These are phyloP conservation scores for Anthonomus grandis DNA, from an alignment of 1,140 invertebrate species.

Conservation along the genomic window DNA sequence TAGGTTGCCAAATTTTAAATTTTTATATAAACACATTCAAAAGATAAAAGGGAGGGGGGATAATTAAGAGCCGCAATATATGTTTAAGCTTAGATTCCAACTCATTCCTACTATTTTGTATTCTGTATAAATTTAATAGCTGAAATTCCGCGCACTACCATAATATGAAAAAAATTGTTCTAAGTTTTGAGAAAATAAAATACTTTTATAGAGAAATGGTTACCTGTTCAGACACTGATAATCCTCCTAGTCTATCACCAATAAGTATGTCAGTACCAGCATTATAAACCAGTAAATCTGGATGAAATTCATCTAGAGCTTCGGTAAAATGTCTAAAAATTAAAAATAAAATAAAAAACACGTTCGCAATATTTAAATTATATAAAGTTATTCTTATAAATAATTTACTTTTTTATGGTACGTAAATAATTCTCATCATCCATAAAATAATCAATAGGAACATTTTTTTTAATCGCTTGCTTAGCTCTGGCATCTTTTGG, in stretches of 20 bases:
- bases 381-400: background rate
- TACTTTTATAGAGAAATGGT: background rate
- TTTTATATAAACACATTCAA: too few species aligned
- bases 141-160: too few species aligned
- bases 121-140: too few species aligned
- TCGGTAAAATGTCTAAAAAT: conserved; percentile 59
- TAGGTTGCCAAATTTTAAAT: too few species aligned
- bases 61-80: too few species aligned
- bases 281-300: conserved; percentile 82
- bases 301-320: conserved; percentile 69
- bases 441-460: conserved; percentile 64
- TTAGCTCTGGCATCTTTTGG: conserved; percentile 75
- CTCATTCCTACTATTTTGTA: too few species aligned
- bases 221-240: conserved; percentile 64
- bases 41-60: too few species aligned
- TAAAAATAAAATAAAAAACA: background rate
- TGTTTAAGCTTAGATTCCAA: too few species aligned
- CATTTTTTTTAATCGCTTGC: conserved; percentile 66
- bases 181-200: background rate
- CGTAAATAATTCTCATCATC: conserved; percentile 71
- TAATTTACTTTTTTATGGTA: conserved; percentile 60
- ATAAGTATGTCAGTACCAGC: conserved; percentile 82
- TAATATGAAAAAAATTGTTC: too few species aligned
- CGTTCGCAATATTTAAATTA: background rate
- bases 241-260: conserved; percentile 71